A percentile compares a stretch with the other conserved stretches of the same genome.
These are phyloP conservation scores for Murina feae DNA, from an alignment of 2,113 vertebrate species.

Conservation along the genomic window DNA sequence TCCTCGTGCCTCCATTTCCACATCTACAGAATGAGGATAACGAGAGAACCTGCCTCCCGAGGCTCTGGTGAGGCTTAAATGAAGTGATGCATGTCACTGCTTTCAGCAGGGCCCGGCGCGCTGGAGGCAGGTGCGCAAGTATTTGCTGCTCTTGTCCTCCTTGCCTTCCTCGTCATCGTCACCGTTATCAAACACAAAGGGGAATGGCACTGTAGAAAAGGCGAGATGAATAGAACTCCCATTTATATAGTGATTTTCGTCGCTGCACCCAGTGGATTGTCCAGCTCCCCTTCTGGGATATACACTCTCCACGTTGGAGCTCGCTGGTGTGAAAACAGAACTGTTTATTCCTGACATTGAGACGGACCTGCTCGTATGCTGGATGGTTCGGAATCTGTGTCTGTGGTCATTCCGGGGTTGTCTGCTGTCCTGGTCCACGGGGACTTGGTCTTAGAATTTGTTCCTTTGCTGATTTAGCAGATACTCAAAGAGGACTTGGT, in stretches of 20 bases:
- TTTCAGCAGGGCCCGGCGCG: not conserved
- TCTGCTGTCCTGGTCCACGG: not conserved
- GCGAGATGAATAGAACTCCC: not conserved
- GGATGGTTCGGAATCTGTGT: not conserved
- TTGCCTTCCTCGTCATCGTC: not conserved
- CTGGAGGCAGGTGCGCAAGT: not conserved
- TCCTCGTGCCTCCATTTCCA: not conserved
- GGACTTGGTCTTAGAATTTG: not conserved
- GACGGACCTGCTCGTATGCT: not conserved
- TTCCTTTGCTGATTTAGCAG: not conserved
- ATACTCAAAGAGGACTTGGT: not conserved
- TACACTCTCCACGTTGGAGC: fast-evolving
- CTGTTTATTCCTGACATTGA: not conserved
- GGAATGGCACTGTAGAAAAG: not conserved
- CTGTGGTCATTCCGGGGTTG: not conserved
- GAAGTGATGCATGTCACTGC: not conserved
- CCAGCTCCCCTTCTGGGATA: not conserved
- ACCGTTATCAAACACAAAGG: not conserved
- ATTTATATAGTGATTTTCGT: not conserved
- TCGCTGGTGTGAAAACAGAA: not conserved
- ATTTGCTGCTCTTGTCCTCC: not conserved
- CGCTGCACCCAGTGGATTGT: fast-evolving
- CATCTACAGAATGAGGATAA: not conserved
- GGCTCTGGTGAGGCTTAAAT: not conserved
- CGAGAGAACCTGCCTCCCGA: fast-evolving